phyloP scores from a whole-genome alignment of 2,888 invertebrate species.

The Dexiosoma caninum region DNA sequence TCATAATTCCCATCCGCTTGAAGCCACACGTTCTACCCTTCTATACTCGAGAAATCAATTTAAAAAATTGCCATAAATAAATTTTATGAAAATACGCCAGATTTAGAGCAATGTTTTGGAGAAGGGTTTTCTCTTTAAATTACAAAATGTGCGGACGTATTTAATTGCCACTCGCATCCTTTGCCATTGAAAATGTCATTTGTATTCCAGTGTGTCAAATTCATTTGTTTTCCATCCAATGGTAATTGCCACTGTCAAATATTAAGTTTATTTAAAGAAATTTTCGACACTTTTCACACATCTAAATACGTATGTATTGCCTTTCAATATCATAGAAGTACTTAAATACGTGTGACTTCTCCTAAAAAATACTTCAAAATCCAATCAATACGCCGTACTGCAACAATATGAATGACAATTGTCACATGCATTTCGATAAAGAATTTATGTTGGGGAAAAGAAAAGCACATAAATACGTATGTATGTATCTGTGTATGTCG shows the following conservation, averaged over 20 bases:
- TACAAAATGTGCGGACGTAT: conserved; percentile 19
- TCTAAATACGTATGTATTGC: background rate
- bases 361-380: background rate
- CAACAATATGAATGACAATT: conserved; percentile 50
- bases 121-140: too few species aligned
- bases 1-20: too few species aligned
- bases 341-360: background rate
- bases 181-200: conserved; percentile 58
- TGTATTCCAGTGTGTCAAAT: background rate
- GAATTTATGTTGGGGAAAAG: conserved; percentile 15
- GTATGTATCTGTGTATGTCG: too few species aligned
- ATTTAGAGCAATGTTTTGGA: too few species aligned
- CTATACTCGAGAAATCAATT: too few species aligned
- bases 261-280: conserved; percentile 6
- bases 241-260: conserved; percentile 55
- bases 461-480: conserved; percentile 7
- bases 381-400: background rate
- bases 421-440: conserved; percentile 28
- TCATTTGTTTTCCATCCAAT: background rate
- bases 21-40: too few species aligned
- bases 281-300: conserved; percentile 3
- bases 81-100: too few species aligned
- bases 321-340: conserved; percentile 3
- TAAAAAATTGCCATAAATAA: too few species aligned
- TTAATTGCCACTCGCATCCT: conserved; percentile 39